phyloP scores from a whole-genome alignment of 2,888 invertebrate species.

The Augiades crinisus region DNA sequence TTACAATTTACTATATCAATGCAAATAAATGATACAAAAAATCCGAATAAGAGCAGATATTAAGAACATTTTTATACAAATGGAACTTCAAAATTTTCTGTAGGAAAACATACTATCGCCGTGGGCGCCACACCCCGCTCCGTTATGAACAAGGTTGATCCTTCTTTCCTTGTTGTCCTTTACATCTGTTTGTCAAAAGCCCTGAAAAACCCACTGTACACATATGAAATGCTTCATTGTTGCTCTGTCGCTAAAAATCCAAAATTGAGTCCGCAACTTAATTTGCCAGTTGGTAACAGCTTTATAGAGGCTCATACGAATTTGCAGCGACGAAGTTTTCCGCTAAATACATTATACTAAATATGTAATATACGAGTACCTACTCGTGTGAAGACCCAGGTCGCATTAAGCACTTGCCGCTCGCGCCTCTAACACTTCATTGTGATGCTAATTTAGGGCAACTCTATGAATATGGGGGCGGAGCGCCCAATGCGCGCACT shows the following conservation, averaged over 20 bases:
- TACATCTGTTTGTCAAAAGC: slow-evolving; percentile 15
- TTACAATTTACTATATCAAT: neutral
- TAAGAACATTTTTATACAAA: slow-evolving; percentile 20
- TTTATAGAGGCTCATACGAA: slow-evolving; percentile 56
- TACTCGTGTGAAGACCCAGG: slow-evolving; percentile 69
- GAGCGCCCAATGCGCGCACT: slow-evolving; percentile 65
- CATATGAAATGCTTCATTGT: slow-evolving; percentile 9
- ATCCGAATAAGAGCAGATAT: slow-evolving; percentile 3
- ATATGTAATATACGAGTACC: slow-evolving; percentile 57
- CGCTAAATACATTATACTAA: slow-evolving; percentile 73
- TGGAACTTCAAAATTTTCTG: slow-evolving; percentile 18
- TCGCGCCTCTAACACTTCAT: slow-evolving; percentile 73
- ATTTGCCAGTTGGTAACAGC: slow-evolving; percentile 49
- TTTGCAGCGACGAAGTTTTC: slow-evolving; percentile 61
- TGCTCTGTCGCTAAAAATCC: neutral
- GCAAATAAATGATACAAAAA: slow-evolving; percentile 6
- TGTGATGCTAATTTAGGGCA: slow-evolving; percentile 79
- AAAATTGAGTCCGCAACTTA: slow-evolving; percentile 30
- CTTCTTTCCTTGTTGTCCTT: too few relatives aligned
- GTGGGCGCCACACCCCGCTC: slow-evolving; percentile 16
- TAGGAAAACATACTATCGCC: slow-evolving; percentile 22
- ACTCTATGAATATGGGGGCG: slow-evolving; percentile 76
- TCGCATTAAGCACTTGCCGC: slow-evolving; percentile 70
- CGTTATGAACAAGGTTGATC: slow-evolving; percentile 25
- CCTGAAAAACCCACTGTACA: slow-evolving; percentile 7